Evolutionary conservation across 2,797 vertebrate species (phyloP).

Genomic region (Tachyglossus aculeatus): DNA sequence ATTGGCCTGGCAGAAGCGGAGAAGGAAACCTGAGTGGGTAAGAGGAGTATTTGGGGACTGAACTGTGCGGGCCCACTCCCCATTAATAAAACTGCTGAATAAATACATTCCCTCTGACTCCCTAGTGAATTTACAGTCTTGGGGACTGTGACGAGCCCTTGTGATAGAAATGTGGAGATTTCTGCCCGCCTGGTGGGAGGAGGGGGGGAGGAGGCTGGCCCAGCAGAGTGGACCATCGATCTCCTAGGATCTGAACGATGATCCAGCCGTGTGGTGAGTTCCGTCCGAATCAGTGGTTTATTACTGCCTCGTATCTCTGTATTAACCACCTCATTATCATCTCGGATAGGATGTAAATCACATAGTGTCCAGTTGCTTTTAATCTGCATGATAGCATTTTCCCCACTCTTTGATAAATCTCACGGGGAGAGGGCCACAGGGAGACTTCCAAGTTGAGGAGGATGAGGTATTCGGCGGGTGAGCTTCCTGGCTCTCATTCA

Average conservation of each 20-base stretch:
- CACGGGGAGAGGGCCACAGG: not conserved
- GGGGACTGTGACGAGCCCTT: not conserved
- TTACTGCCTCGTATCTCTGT: slow-evolving; percentile 68
- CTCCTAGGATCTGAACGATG: slow-evolving; percentile 56
- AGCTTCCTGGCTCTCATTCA: too few relatives aligned
- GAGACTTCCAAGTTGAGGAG: not conserved
- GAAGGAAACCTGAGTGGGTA: not conserved
- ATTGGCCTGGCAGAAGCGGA: not conserved
- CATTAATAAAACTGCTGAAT: slow-evolving; percentile 35
- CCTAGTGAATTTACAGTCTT: slow-evolving; percentile 45
- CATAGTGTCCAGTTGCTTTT: slow-evolving; percentile 56
- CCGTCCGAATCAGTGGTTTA: slow-evolving; percentile 70
- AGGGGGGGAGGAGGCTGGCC: not conserved
- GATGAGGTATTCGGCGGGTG: not conserved
- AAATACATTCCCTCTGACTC: not conserved
- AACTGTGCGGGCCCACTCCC: slow-evolving; percentile 34
- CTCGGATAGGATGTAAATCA: slow-evolving; percentile 71
- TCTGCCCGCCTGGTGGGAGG: slow-evolving; percentile 30
- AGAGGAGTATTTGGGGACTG: slow-evolving; percentile 38
- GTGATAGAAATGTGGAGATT: slow-evolving; percentile 26
- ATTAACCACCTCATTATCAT: slow-evolving; percentile 73
- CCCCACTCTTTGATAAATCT: slow-evolving; percentile 50
- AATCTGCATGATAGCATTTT: not conserved
- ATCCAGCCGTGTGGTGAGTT: slow-evolving; percentile 68
- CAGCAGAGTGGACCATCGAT: slow-evolving; percentile 57